Base-by-base conservation (phyloP, 2,888 invertebrate species). In the Patella caerulea region DNA sequence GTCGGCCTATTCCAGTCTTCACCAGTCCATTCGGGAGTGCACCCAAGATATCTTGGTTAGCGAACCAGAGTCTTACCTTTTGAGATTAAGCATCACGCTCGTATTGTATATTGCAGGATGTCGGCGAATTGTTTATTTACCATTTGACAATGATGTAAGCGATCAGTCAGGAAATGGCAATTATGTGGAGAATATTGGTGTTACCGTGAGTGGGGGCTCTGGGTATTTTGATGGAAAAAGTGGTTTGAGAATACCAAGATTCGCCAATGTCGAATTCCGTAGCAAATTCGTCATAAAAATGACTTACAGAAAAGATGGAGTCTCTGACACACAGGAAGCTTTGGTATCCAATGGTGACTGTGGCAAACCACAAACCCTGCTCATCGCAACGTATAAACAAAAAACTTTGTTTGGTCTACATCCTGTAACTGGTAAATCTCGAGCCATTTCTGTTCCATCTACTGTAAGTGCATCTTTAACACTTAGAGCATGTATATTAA, bases 331-430 rank as follows among this genome's bases (percentile, higher is more conserved):
- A 3, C 69, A 55, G 34, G 83, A 45, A 45, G 45, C 84, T 3
- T 56, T 86, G 4, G 74, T 86, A 11, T 82, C 82, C 56, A 86
- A 86, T 72, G 83, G 83, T 19, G 85, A 85, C 56, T 85, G 85
- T 72, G 78, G 78, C 17, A 81, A 75, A 24, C 29, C 78, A 5
- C 83, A 83, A 2, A 80, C 86, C 19, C 78, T 86, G 14, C 72
- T 82, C 74, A 70, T 86, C 19, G 79, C 82, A 1, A 82, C 82
- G 15, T 80, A 82, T 71, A 24, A 72, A 0, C 34, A 54, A 3
- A 78, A 78, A 72, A 65, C 79, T 7, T 78, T 79, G 53, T 81
- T 83, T 45, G 83, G 83, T 14, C 79, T 81, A 0, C 78, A 79
- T 5, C 83, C 84, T 14, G 69, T 19, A 56, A 15, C n/a, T 19